Conservation (phyloP, 2,113 vertebrate species). For the Antechinus stuartii region DNA sequence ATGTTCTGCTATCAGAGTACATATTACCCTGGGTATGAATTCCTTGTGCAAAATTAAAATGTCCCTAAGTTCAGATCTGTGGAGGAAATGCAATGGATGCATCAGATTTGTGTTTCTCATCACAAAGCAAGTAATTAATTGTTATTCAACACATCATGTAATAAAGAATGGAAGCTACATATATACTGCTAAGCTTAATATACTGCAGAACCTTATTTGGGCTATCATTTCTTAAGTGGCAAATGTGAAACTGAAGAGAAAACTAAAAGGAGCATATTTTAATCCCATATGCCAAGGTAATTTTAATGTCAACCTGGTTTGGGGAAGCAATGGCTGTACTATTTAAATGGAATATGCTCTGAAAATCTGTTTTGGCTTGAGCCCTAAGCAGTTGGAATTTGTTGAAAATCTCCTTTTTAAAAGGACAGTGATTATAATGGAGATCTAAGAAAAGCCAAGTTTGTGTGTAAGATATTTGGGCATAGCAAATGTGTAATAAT, state of each 20-base stretch:
- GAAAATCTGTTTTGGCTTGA: neutral
- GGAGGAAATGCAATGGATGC: neutral
- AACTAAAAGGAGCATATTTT: neutral
- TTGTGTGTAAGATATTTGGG: neutral
- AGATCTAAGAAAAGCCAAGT: neutral
- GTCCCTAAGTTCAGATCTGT: neutral
- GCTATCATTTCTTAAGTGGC: neutral
- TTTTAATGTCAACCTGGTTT: neutral
- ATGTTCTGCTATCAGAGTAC: neutral
- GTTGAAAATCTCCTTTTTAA: neutral
- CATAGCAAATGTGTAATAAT: neutral
- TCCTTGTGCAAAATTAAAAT: neutral
- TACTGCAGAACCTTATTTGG: neutral
- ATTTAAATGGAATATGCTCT: neutral
- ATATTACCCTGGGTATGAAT: neutral
- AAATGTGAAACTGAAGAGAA: neutral
- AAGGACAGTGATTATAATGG: neutral
- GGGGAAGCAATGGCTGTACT: neutral
- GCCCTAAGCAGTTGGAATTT: neutral
- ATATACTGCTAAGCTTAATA: neutral
- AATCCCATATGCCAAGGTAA: neutral
- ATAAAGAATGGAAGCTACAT: neutral
- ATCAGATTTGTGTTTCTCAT: neutral
- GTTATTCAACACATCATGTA: neutral
- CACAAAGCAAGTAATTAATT: neutral